Conservation (phyloP, 2,888 invertebrate species). For the Ethmia dodecea region DNA sequence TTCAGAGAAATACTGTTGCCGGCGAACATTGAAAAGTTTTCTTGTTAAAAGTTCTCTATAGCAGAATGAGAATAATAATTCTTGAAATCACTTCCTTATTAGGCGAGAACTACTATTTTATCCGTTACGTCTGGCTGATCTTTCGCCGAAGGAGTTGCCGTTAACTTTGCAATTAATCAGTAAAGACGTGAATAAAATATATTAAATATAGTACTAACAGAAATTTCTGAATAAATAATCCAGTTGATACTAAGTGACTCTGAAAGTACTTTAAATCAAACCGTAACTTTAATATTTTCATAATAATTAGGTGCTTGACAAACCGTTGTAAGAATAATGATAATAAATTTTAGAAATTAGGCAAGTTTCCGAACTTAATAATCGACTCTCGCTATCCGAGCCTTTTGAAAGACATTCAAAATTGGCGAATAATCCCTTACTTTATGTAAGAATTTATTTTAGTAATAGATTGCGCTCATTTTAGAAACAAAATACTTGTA, state of each 20-base stretch:
- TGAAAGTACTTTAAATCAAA: constrained; percentile 1
- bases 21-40: constrained; percentile 67
- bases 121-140: constrained; percentile 1
- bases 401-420: constrained; percentile 39
- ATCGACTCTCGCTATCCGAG: constrained; percentile 30
- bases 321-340: constrained; percentile 24
- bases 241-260: neutral
- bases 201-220: too few relatives aligned
- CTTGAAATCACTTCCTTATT: constrained; percentile 65
- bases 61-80: constrained; percentile 73
- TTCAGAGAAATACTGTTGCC: constrained; percentile 60
- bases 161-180: too few relatives aligned
- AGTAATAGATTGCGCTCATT: too few relatives aligned
- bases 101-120: constrained; percentile 42
- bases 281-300: constrained; percentile 19
- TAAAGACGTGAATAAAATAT: too few relatives aligned
- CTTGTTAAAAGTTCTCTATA: constrained; percentile 75
- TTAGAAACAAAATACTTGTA: too few relatives aligned
- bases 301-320: constrained; percentile 23
- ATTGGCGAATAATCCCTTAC: constrained; percentile 42
- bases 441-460: constrained; percentile 33
- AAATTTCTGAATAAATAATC: neutral
- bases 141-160: too few relatives aligned
- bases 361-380: constrained; percentile 38
- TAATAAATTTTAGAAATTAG: constrained; percentile 38